Percentiles rank a stretch among this genome's conserved stretches.
These are phyloP conservation scores for Montipora foliosa DNA, from an alignment of 64 coral and sea anemone species.

Conservation along the genomic window DNA sequence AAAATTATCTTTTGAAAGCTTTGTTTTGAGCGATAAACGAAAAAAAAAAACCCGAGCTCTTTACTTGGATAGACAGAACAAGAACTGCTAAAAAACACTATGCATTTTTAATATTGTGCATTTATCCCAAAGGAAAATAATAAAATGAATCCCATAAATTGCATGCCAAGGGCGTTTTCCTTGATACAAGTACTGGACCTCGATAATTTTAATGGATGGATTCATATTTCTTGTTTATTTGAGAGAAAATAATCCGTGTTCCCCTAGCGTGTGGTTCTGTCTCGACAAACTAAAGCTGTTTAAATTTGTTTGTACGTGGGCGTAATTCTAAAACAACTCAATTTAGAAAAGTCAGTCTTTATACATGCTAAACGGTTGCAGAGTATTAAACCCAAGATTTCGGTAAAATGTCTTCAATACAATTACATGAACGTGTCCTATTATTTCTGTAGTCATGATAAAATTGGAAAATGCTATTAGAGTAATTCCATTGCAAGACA, in stretches of 20 bases:
- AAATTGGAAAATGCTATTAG: too few species aligned
- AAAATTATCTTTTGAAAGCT: neutral
- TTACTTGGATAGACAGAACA: neutral
- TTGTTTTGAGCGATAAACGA: neutral
- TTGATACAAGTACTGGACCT: too few species aligned
- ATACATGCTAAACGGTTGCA: too few species aligned
- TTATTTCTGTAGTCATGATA: too few species aligned
- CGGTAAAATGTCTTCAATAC: too few species aligned
- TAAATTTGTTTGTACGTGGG: neutral
- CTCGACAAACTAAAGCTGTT: neutral
- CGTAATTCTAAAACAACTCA: neutral
- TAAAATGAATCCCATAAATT: neutral
- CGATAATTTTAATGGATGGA: too few species aligned
- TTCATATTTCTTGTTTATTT: too few species aligned
- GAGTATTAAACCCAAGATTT: too few species aligned
- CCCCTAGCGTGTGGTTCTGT: neutral
- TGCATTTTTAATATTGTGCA: slow-evolving; percentile 26
- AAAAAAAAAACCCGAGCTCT: neutral
- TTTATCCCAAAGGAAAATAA: slow-evolving; percentile 9
- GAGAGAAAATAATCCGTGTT: too few species aligned
- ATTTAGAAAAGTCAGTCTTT: neutral
- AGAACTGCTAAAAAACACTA: slow-evolving; percentile 20
- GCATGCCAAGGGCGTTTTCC: neutral
- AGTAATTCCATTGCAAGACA: too few species aligned
- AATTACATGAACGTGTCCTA: too few species aligned